Percentiles rank a stretch among this genome's conserved stretches.
These are phyloP conservation scores for Agonopterix heracliana DNA, from an alignment of 2,888 invertebrate genomes.

Conservation along the genomic window DNA sequence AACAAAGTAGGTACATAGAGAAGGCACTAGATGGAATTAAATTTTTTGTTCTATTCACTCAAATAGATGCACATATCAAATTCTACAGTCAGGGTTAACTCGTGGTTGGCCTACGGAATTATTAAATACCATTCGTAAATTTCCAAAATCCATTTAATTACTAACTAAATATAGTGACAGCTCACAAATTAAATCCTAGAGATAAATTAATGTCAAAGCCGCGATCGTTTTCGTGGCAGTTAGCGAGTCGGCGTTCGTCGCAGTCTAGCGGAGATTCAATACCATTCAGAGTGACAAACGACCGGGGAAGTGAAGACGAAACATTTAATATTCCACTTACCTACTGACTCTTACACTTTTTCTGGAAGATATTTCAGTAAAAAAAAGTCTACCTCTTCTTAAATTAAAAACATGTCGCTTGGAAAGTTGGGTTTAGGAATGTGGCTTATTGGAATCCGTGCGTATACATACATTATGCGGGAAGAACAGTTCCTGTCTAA, in stretches of 20 bases:
- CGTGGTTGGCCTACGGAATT: no score
- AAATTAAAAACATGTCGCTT: conserved; percentile 31
- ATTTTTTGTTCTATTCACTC: no score
- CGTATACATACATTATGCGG: not conserved
- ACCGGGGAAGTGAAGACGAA: conserved; percentile 19
- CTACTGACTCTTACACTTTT: conserved; percentile 17
- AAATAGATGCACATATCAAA: no score
- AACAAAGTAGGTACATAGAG: no score
- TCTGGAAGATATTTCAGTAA: conserved; percentile 19
- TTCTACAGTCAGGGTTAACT: no score
- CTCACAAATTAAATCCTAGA: not conserved
- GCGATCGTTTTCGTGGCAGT: conserved; percentile 14
- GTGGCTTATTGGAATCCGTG: conserved; percentile 21
- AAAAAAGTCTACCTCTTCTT: conserved; percentile 21
- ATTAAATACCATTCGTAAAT: no score
- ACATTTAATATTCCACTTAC: conserved; percentile 41
- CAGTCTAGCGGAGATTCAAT: conserved; percentile 8
- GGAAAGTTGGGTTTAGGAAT: conserved; percentile 25
- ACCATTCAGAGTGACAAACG: conserved; percentile 16
- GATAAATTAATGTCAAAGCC: conserved; percentile 6
- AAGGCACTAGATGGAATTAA: no score
- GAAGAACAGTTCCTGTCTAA: no score
- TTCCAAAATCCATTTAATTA: not conserved
- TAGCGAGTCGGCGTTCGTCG: conserved; percentile 2
- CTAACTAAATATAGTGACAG: conserved; percentile 5